Evolutionary conservation across 2,888 invertebrate genomes (phyloP), one percentile per base, ranked within the genome.

Genomic region (Monoplex corrugatus): DNA sequence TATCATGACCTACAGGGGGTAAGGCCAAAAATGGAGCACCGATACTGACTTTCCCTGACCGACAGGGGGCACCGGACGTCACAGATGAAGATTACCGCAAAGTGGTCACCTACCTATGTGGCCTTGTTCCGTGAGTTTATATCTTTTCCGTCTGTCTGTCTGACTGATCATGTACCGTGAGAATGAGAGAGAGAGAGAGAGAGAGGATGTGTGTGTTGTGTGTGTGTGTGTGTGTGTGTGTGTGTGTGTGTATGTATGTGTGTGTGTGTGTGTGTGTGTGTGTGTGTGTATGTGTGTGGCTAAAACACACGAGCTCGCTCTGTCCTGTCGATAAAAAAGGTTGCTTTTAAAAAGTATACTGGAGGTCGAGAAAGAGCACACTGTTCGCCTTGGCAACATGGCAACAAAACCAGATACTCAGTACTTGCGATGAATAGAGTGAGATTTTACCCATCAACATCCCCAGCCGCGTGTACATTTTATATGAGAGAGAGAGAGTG

Each of bases 1-100:
- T n/a, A n/a, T n/a, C n/a, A n/a, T n/a, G n/a, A n/a, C n/a, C n/a
- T 50, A 19, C 94, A 97, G 97, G 99, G 92, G 98, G 99, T 50
- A 98, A 98, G 96, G 98, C 98, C 32, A 97, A 97, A 94, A 98
- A 98, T 96, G 98, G 99, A 94, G 98, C 98, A 94, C 98, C 99
- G 35, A 97, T 99, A 94, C 97, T 99, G 95, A 98, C 98, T 92
- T 99, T 99, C 96, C 99, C 99, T 78, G 99, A 99, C 96, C 95
- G 95, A n/a, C 98, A 98, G 95, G 98, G 98, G 96, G 98, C 98
- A 96, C 97, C 98, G 95, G 97, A 97, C 92, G 96, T 99, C 92
- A 97, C 97, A 89, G 98, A 98, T 94, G 97, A 97, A 90, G 98
- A 99, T 96, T 99, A 99, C 96, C 97, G 98, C 95, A 97, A 98